A percentile compares a stretch with the other conserved stretches of the same genome.
phyloP scores from a whole-genome alignment of 1,140 invertebrate genomes.

The Caenorhabditis tropicalis region DNA sequence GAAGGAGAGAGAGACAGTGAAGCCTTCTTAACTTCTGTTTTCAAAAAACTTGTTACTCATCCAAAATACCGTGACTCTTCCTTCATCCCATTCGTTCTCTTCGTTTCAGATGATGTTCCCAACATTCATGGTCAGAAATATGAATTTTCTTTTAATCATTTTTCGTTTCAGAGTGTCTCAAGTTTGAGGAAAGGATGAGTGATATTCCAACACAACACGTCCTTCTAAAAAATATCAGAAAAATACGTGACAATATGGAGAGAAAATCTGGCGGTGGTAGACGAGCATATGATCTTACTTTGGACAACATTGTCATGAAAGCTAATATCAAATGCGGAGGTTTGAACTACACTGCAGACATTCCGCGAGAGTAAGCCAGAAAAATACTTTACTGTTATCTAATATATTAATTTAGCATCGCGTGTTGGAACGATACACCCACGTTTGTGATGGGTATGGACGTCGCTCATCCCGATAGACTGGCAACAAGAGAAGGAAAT shows the following conservation, averaged over 20 bases:
- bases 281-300: neutral
- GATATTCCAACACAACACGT: slow-evolving; percentile 34
- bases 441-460: slow-evolving; percentile 32
- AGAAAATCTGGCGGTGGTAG: neutral
- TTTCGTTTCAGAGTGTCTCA: slow-evolving; percentile 19
- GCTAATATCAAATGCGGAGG: slow-evolving; percentile 28
- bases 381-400: neutral
- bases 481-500: neutral
- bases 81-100: slow-evolving; percentile 10
- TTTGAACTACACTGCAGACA: slow-evolving; percentile 26
- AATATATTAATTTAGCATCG: neutral
- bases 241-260: slow-evolving; percentile 13
- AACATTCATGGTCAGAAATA: slow-evolving; percentile 11
- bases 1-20: neutral
- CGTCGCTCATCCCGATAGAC: slow-evolving; percentile 24
- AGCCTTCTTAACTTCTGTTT: neutral
- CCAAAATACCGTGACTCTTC: neutral
- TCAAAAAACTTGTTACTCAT: slow-evolving; percentile 25
- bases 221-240: neutral
- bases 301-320: slow-evolving; percentile 40
- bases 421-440: neutral
- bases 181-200: slow-evolving; percentile 29
- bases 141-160: neutral
- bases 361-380: neutral
- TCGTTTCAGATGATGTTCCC: slow-evolving; percentile 8